Conservation (phyloP, 2,113 vertebrate genomes). For the Syrrhaptes paradoxus region DNA sequence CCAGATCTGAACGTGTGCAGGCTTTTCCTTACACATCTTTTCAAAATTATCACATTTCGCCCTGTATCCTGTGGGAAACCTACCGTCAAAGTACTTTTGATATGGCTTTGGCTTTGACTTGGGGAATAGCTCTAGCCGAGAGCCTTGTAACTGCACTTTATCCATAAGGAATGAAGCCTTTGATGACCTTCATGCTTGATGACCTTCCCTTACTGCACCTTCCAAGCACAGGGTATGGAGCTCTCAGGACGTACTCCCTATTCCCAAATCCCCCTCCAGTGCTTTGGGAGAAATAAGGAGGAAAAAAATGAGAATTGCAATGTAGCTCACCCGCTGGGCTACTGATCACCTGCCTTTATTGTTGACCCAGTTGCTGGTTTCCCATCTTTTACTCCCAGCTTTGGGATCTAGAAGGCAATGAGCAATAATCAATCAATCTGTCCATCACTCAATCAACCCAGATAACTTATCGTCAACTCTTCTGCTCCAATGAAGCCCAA, state of each 20-base stretch:
- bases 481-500: neutral
- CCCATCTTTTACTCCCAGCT: neutral
- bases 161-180: neutral
- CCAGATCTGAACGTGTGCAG: rapidly evolving
- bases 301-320: neutral
- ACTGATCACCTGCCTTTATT: rapidly evolving
- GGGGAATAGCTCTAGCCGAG: neutral
- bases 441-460: neutral
- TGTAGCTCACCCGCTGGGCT: neutral
- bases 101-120: neutral
- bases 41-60: neutral
- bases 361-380: neutral
- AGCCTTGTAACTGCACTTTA: neutral
- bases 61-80: neutral
- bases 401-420: neutral
- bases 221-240: too few relatives aligned
- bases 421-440: neutral
- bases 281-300: neutral
- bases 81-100: neutral
- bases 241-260: neutral
- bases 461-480: neutral
- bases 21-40: neutral
- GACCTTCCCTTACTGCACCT: neutral
- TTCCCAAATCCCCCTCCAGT: neutral
- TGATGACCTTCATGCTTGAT: neutral